Evolutionary conservation across 2,113 vertebrate species (phyloP), one percentile per base, ranked within the genome.

Genomic region (Engraulis encrasicolus): DNA sequence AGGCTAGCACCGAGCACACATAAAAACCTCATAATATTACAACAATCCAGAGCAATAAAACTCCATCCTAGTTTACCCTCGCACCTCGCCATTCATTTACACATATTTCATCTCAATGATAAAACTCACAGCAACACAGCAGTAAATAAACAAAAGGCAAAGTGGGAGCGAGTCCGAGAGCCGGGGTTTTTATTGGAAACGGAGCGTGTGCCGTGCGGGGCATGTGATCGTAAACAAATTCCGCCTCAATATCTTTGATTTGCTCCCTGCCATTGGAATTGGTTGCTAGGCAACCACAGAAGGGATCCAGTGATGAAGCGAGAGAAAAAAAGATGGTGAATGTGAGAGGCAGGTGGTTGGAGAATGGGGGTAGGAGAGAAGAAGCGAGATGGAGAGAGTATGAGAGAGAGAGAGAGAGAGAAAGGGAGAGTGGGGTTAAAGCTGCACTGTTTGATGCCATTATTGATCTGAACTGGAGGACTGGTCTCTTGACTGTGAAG

Each of bases 391-490:
- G 9, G 40, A 45, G n/a, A n/a, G n/a, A n/a, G n/a, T 45, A 45
- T 45, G 9, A 45, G 40, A 45, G 40, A 45, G 40, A 45, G 40
- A 45, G 40, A 45, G 40, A 45, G 9, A 45, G 40, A 45, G n/a
- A n/a, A n/a, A n/a, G n/a, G n/a, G n/a, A 45, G 40, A 45, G 40
- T 37, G 37, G 45, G 79, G 84, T 50, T 61, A 79, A 78, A 49
- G 71, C 58, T 52, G 31, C 37, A 79, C 77, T 38, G 19, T 85
- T 78, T 85, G 45, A 71, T 79, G 27, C 34, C 82, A 37, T 82
- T n/a, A 87, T 85, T 85, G 85, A 89, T 89, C 81, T 87, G 85
- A 89, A 87, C 81, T 87, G 85, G 74, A 85, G 23, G 23, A 82
- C 50, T 78, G 80, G n/a, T 74, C 66, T 74, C 66, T 77, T 31